Evolutionary conservation across 1,140 invertebrate genomes (phyloP), one percentile per base, ranked within the genome.

Genomic region (Drosophila burlai): DNA sequence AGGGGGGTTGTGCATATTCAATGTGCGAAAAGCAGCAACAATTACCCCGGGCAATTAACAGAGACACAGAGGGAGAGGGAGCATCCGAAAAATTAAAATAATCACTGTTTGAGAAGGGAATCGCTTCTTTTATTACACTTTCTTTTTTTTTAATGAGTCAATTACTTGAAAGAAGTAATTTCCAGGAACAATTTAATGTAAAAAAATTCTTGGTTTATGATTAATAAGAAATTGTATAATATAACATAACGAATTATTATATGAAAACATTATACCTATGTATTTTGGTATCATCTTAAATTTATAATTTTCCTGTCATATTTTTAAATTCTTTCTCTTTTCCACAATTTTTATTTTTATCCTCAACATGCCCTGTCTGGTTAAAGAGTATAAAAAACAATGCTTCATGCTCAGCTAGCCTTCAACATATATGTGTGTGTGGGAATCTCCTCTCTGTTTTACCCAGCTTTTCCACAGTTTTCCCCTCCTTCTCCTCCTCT

Each of bases 21-120:
- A 68, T 77, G 74, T 34, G 49, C 72, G 59, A 62, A 60, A 60
- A 38, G 69, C 71, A 83, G 63, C 71, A 76, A 71, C 76, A 83
- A 83, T 83, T 83, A 83, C 76, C 65, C 47, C 42, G 55, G 72
- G 76, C 76, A 87, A 87, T 87, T 87, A 87, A 83, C 76, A 73
- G 67, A 40, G 71, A 69, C 55, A 52, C 49, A 34, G 10, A 52
- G 26, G 4, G 46, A 45, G 45, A 54, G 40, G 52, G 38, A 78
- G 43, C 54, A 60, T 34, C 34, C 36, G 61, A 59, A 62, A 59
- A 47, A 45, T 57, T 47, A 72, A 72, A 61, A 72, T 72, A 50
- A 49, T 50, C 38, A 26, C 36, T 26, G 8, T 24, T 21, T 13
- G 4, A 0, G 11, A 4, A 4, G 13, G 1, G 8, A 6, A 54